Conservation (phyloP, 2,113 vertebrate genomes). For the Spea bombifrons region DNA sequence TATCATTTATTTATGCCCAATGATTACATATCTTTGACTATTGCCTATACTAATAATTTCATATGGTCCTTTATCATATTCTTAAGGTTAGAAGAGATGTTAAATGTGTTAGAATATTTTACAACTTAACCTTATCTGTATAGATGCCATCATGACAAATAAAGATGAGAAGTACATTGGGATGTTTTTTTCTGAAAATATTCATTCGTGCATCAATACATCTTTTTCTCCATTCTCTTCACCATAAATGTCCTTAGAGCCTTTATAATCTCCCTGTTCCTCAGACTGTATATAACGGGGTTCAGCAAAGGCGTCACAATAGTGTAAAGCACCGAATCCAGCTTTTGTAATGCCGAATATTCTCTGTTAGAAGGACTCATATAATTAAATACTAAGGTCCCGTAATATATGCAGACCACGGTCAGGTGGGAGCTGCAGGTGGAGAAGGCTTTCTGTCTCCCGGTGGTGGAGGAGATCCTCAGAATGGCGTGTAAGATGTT, state of each 20-base stretch:
- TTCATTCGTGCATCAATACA: too few species aligned
- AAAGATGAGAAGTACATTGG: too few species aligned
- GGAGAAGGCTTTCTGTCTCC: conserved; percentile 50
- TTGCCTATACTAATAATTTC: too few species aligned
- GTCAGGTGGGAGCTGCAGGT: conserved; percentile 49
- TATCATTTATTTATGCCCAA: too few species aligned
- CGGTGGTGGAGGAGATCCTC: not conserved
- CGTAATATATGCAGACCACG: conserved; percentile 25
- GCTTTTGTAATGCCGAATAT: not conserved
- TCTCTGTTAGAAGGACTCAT: not conserved
- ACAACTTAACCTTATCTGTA: too few species aligned
- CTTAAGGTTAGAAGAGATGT: too few species aligned
- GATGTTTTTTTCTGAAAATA: too few species aligned
- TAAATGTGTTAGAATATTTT: too few species aligned
- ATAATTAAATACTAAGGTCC: conserved; percentile 4
- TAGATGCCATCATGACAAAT: too few species aligned
- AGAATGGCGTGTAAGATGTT: conserved; percentile 45
- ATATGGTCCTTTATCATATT: too few species aligned
- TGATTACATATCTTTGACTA: too few species aligned
- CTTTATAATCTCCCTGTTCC: conserved; percentile 5
- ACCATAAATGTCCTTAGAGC: not conserved
- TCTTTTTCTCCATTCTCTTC: not conserved
- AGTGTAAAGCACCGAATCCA: conserved; percentile 6
- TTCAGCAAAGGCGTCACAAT: conserved; percentile 22
- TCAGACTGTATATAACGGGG: conserved; percentile 18